phyloP scores from a whole-genome alignment of 2,888 invertebrate genomes.

The Lutraria lutraria region DNA sequence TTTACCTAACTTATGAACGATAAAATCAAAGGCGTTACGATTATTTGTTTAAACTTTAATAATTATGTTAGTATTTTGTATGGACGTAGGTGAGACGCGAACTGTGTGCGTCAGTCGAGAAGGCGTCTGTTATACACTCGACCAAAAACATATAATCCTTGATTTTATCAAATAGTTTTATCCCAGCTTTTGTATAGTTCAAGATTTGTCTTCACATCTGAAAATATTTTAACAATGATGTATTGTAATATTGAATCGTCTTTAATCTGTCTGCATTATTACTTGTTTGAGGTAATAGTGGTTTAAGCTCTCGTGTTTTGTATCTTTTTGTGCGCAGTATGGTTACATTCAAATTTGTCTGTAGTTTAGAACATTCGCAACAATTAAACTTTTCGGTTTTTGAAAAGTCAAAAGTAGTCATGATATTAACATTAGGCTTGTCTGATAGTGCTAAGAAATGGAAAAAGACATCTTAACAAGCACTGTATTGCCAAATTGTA shows the following conservation, averaged over 20 bases:
- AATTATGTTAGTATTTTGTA: background rate
- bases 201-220: background rate
- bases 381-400: too few species aligned
- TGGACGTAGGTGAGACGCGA: background rate
- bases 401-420: too few species aligned
- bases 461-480: too few species aligned
- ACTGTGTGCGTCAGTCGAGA: background rate
- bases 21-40: background rate
- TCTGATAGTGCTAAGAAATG: too few species aligned
- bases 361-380: too few species aligned
- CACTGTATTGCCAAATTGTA: too few species aligned
- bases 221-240: background rate
- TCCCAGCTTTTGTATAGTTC: background rate
- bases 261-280: too few species aligned
- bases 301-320: background rate
- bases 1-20: background rate
- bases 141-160: background rate
- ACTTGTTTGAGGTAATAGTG: background rate
- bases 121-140: conserved; percentile 4
- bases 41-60: conserved; percentile 7
- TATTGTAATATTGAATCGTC: background rate
- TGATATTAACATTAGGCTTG: too few species aligned
- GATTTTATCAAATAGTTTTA: conserved; percentile 13
- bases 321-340: too few species aligned
- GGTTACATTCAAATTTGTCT: too few species aligned